Base-by-base conservation (phyloP, 2,888 invertebrate species). In the Drosophila limbata region DNA sequence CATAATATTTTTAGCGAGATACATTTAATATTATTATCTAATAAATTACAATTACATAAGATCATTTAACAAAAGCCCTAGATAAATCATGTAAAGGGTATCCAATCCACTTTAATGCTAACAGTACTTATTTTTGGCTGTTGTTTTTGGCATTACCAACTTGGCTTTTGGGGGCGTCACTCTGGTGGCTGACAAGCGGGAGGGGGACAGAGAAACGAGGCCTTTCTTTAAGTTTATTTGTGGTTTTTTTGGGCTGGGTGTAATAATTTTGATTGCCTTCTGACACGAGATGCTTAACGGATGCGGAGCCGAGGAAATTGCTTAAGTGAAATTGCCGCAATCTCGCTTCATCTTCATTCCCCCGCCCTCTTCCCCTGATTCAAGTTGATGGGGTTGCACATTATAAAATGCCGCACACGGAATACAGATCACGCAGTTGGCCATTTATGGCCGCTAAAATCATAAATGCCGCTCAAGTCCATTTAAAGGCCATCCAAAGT, bases 211-310 rank as follows among this genome's bases (percentile, higher is more conserved):
- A 9, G 13, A n/a, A n/a, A 39, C 55, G 11, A 40, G 40, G 35
- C 28, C 35, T 66, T 70, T 44, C 47, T 64, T 56, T 6, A 21
- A 39, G 19, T 31, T 5, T n/a, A 21, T 21, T 40, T 40, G n/a
- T 44, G n/a, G 6, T 25, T 25, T 25, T 25, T 25, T 31, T 11
- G 11, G 45, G 75, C 66, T 77, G 65, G 71, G 81, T 83, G 83
- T 73, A 83, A 83, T 84, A 79, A 81, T 85, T 81, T 81, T 88
- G 88, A 86, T 86, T 83, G 83, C 85, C 85, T 85, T 68, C 69
- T 81, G 85, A 79, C 85, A 88, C 88, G 85, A 88, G 79, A 86
- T 81, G 83, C 76, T 76, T 69, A 80, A 69, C 75, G 73, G 55
- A 50, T 71, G 66, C 21, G 31, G 25, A 11, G n/a, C 19, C 19